Evolutionary conservation across 2,797 vertebrate species (phyloP).

Genomic region (Macropodus opercularis): DNA sequence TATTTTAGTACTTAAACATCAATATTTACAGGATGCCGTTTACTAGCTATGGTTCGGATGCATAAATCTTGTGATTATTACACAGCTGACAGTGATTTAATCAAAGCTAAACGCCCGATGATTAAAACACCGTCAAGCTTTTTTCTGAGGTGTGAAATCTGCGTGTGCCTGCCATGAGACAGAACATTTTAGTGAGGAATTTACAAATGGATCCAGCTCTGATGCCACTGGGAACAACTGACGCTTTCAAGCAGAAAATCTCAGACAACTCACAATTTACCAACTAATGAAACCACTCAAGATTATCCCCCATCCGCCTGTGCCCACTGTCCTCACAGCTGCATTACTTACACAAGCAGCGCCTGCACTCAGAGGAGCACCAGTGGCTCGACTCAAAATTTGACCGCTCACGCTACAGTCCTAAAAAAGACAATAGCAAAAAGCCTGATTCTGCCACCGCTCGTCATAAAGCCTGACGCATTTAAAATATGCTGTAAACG

Average conservation of each 20-base stretch:
- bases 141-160: constrained; percentile 63
- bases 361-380: constrained; percentile 58
- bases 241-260: constrained; percentile 73
- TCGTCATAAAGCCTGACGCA: constrained; percentile 16
- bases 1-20: constrained; percentile 55
- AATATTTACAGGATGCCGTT: constrained; percentile 48
- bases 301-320: constrained; percentile 60
- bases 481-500: constrained; percentile 22
- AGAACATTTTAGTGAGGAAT: constrained; percentile 56
- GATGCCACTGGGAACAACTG: constrained; percentile 67
- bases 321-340: constrained; percentile 66
- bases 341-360: constrained; percentile 60
- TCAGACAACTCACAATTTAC: constrained; percentile 79
- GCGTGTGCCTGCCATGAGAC: constrained; percentile 55
- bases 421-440: constrained; percentile 28
- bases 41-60: constrained; percentile 40
- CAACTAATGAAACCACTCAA: constrained; percentile 75
- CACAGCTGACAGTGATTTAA: constrained; percentile 55
- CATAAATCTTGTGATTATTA: constrained; percentile 56
- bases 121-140: constrained; percentile 67
- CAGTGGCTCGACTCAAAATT: constrained; percentile 56
- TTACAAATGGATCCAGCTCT: constrained; percentile 71
- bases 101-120: constrained; percentile 61
- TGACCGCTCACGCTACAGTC: constrained; percentile 32
- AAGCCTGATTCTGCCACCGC: not conserved